A percentile compares a stretch with the other conserved stretches of the same genome.
phyloP scores from a whole-genome alignment of 2,888 invertebrate species.

The Amblyjoppa fuscipennis region DNA sequence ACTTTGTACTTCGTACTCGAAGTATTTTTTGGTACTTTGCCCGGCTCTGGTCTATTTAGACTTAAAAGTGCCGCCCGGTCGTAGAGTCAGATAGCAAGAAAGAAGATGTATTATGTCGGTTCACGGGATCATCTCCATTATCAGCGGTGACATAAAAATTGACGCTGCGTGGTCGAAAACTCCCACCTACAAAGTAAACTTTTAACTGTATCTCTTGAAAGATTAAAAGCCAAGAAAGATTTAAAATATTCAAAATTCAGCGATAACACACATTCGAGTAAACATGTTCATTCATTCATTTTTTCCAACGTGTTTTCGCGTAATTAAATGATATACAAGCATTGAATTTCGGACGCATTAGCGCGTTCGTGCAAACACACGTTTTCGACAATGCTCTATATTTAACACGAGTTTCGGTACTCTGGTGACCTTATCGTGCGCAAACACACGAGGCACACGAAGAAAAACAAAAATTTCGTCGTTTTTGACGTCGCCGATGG shows the following conservation, averaged over 20 bases:
- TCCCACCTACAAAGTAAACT: too few relatives aligned
- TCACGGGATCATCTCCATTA: too few relatives aligned
- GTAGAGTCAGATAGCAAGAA: too few relatives aligned
- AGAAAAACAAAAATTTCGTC: background rate
- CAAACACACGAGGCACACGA: background rate
- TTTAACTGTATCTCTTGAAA: background rate
- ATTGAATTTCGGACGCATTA: slow-evolving; percentile 19
- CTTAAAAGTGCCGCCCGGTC: too few relatives aligned
- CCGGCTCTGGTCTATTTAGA: too few relatives aligned
- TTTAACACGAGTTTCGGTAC: slow-evolving; percentile 4
- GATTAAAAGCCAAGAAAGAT: background rate
- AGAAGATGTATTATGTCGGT: too few relatives aligned
- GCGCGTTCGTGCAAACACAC: slow-evolving; percentile 19
- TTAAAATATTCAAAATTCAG: slow-evolving; percentile 5
- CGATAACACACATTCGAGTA: background rate
- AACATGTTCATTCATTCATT: slow-evolving; percentile 19
- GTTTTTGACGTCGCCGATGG: background rate
- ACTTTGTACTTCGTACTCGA: too few relatives aligned
- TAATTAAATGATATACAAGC: background rate
- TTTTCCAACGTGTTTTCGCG: background rate
- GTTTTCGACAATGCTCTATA: background rate
- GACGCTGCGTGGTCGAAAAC: too few relatives aligned
- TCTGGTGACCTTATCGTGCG: background rate
- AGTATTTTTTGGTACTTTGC: too few relatives aligned
- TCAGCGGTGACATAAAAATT: too few relatives aligned